Conservation (phyloP, 2,113 vertebrate species). For the Centropristis striata region DNA sequence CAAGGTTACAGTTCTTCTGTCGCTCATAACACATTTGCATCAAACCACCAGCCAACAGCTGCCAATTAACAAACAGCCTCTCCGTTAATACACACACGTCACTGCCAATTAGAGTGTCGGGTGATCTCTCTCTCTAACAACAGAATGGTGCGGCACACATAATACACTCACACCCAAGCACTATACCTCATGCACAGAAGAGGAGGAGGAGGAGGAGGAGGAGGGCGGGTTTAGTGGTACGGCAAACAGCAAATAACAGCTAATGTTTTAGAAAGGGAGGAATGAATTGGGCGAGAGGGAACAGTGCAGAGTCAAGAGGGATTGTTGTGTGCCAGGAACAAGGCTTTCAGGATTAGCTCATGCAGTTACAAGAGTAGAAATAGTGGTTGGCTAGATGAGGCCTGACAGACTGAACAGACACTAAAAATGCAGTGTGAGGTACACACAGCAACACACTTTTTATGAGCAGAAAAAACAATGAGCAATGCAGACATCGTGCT, state of each 20-base stretch:
- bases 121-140: slow-evolving; percentile 54
- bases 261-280: slow-evolving; percentile 21
- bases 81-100: slow-evolving; percentile 68
- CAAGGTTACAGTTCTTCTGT: slow-evolving; percentile 72
- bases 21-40: slow-evolving; percentile 73
- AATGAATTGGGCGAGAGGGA: slow-evolving; percentile 22
- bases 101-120: slow-evolving; percentile 57
- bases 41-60: slow-evolving; percentile 72
- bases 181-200: background rate
- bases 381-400: slow-evolving; percentile 51
- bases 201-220: slow-evolving; percentile 1
- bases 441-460: slow-evolving; percentile 1
- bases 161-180: background rate
- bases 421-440: background rate
- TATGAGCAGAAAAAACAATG: background rate
- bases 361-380: slow-evolving; percentile 55
- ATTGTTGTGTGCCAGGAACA: slow-evolving; percentile 66
- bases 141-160: slow-evolving; percentile 14
- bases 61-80: slow-evolving; percentile 76
- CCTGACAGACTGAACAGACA: slow-evolving; percentile 56
- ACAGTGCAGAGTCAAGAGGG: slow-evolving; percentile 35
- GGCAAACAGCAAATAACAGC: slow-evolving; percentile 35
- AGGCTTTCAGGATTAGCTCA: slow-evolving; percentile 70
- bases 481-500: slow-evolving; percentile 8
- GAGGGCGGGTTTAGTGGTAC: slow-evolving; percentile 4